Conservation (phyloP, 2,113 vertebrate genomes). For the Pandion haliaetus region DNA sequence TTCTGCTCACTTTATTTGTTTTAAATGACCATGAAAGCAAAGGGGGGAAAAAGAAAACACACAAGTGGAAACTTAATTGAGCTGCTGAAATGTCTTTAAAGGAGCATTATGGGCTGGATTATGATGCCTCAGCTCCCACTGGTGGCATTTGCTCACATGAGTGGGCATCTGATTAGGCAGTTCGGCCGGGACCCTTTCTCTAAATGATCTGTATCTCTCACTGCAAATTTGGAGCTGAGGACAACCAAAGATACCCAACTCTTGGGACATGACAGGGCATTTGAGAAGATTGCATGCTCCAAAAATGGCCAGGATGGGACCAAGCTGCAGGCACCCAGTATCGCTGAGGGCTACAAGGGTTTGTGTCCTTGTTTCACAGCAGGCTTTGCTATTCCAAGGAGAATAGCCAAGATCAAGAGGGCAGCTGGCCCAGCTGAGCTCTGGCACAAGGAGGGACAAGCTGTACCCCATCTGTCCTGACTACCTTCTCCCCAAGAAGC, state of each 20-base stretch:
- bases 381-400: not conserved
- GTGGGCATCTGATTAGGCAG: slow-evolving; percentile 8
- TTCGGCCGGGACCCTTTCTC: not conserved
- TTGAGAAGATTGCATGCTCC: not conserved
- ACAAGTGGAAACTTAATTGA: slow-evolving; percentile 50
- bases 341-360: not conserved
- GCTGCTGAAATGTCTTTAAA: slow-evolving; percentile 50
- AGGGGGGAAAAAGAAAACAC: slow-evolving; percentile 15
- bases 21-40: slow-evolving; percentile 55
- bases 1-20: slow-evolving; percentile 45
- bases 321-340: rapidly evolving
- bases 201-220: not conserved
- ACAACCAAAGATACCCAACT: not conserved
- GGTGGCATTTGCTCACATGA: slow-evolving; percentile 21
- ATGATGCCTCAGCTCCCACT: slow-evolving; percentile 12
- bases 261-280: not conserved
- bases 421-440: not conserved
- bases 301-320: not conserved
- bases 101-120: not conserved
- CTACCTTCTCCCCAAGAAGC: not conserved
- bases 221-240: not conserved
- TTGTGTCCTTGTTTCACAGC: not conserved
- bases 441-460: not conserved
- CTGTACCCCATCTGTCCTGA: not conserved
- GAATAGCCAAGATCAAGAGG: not conserved